phyloP scores from a whole-genome alignment of 1,140 invertebrate species.

The Oedothorax gibbosus region DNA sequence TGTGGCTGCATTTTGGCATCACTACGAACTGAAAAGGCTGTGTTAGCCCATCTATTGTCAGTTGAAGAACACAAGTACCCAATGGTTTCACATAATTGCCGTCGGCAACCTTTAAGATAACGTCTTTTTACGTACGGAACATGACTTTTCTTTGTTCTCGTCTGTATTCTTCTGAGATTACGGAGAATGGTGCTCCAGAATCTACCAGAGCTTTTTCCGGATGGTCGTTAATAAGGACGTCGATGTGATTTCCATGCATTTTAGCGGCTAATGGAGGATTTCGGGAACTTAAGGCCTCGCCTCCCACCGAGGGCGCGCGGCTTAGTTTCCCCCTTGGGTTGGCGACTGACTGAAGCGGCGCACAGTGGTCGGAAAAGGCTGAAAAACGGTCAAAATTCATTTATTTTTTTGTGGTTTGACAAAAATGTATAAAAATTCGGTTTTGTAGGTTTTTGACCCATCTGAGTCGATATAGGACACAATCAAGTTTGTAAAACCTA shows the following conservation, averaged over 20 bases:
- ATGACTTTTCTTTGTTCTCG: background rate
- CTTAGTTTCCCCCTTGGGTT: background rate
- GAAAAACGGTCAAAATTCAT: no score
- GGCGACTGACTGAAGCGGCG: background rate
- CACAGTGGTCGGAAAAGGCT: no score
- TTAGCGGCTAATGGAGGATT: conserved; percentile 16
- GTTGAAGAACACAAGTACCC: background rate
- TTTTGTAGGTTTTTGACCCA: no score
- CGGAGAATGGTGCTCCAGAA: conserved; percentile 3
- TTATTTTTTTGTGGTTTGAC: no score
- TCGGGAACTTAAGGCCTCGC: background rate
- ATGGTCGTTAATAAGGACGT: background rate
- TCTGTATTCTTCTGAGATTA: conserved; percentile 9
- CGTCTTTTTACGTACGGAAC: no score
- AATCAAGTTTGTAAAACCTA: no score
- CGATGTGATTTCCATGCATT: conserved; percentile 11
- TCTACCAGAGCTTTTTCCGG: background rate
- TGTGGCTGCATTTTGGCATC: conserved; percentile 2
- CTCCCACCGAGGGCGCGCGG: background rate
- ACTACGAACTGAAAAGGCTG: conserved; percentile 11
- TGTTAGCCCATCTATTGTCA: background rate
- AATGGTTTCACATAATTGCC: background rate
- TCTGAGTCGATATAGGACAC: no score
- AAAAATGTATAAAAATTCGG: no score
- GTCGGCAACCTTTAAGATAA: background rate